Evolutionary conservation across 2,797 vertebrate genomes (phyloP).

Genomic region (Microctenopoma lineatum): DNA sequence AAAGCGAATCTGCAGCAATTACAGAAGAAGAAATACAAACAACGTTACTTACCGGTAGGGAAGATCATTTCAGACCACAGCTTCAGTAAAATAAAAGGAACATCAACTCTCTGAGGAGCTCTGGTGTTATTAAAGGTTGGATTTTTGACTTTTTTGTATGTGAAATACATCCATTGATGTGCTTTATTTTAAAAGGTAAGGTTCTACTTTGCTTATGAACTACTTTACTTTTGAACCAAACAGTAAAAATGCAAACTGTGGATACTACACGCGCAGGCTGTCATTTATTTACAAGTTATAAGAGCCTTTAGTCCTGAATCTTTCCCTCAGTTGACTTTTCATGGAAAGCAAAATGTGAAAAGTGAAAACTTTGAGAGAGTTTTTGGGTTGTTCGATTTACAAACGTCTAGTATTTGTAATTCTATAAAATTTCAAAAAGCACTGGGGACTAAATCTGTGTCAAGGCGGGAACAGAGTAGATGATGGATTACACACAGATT

Average conservation of each 20-base stretch:
- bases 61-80: not conserved
- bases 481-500: conserved; percentile 2
- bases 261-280: too few species aligned
- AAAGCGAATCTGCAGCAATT: conserved; percentile 10
- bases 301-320: too few species aligned
- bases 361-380: not conserved
- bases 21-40: not conserved
- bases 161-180: too few species aligned
- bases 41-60: not conserved
- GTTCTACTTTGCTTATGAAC: too few species aligned
- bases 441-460: not conserved
- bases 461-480: not conserved
- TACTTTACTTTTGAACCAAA: too few species aligned
- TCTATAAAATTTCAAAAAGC: not conserved
- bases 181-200: too few species aligned
- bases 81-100: not conserved
- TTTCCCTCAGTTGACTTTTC: too few species aligned
- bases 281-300: too few species aligned
- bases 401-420: not conserved
- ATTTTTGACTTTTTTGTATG: not conserved
- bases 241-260: too few species aligned
- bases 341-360: not conserved
- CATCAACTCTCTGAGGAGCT: not conserved
- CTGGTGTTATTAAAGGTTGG: not conserved
- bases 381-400: not conserved